These are phyloP conservation scores for Chloebia gouldiae DNA, from an alignment of 2,113 vertebrate genomes.

Conservation along the genomic window DNA sequence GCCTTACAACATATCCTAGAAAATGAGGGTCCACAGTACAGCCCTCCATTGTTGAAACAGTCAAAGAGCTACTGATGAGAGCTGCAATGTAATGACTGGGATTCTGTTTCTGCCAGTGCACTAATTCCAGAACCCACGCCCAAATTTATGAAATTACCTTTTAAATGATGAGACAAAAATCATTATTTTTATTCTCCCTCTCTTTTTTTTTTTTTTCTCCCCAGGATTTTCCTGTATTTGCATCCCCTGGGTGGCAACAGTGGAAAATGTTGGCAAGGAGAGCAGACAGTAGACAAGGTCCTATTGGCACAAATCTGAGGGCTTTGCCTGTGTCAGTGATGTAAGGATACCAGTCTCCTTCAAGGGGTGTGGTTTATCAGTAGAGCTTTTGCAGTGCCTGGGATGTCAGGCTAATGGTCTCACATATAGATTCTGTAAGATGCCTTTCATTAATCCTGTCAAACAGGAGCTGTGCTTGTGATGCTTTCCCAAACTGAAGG, in stretches of 20 bases:
- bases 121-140: slow-evolving; percentile 22
- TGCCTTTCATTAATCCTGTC: slow-evolving; percentile 55
- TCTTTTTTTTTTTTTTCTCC: neutral
- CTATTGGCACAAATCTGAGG: neutral
- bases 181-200: neutral
- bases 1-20: neutral
- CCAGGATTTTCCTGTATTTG: neutral
- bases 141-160: slow-evolving; percentile 8
- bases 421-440: slow-evolving; percentile 37
- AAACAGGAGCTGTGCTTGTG: slow-evolving; percentile 48
- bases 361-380: slow-evolving; percentile 53
- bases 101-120: neutral
- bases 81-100: neutral
- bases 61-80: slow-evolving; percentile 23
- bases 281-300: slow-evolving; percentile 2
- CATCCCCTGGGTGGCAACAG: neutral
- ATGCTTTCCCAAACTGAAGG: slow-evolving; percentile 48
- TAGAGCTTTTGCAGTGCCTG: neutral
- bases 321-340: slow-evolving; percentile 23
- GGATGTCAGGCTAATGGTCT: neutral
- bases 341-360: slow-evolving; percentile 34
- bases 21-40: neutral
- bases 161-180: slow-evolving; percentile 11
- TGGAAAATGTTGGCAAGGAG: neutral
- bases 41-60: neutral